Conservation (phyloP, 2,888 invertebrate species). For the Drosophila fulvimacula region DNA sequence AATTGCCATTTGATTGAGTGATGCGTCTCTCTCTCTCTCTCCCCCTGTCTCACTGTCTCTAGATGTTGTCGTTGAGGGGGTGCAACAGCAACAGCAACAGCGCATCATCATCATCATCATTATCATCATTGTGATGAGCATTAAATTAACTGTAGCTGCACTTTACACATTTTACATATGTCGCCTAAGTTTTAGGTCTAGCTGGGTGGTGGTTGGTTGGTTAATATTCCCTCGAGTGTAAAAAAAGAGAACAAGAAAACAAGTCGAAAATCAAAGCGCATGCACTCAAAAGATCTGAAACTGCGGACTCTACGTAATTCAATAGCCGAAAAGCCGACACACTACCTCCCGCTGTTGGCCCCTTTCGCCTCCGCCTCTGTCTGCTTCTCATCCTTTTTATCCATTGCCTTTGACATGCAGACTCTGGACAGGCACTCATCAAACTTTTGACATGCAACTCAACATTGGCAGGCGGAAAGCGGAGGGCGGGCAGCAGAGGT, state of each 20-base stretch:
- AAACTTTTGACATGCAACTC: conserved; percentile 77
- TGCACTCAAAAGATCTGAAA: conserved; percentile 75
- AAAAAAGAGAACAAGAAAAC: conserved; percentile 15
- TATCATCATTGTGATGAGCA: conserved; percentile 66
- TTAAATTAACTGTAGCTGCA: conserved; percentile 81
- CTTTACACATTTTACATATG: conserved; percentile 84
- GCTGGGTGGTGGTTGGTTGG: conserved; percentile 51
- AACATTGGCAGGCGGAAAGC: conserved; percentile 14
- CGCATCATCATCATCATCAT: conserved; percentile 16
- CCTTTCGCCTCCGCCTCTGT: background rate
- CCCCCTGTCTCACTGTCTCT: conserved; percentile 11
- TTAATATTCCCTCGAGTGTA: conserved; percentile 62
- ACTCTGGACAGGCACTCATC: conserved; percentile 76
- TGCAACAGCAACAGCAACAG: conserved; percentile 24
- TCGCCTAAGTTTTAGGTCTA: conserved; percentile 65
- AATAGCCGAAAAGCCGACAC: conserved; percentile 68
- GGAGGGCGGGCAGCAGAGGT: background rate
- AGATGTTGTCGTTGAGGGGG: conserved; percentile 52
- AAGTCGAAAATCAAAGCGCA: conserved; percentile 67
- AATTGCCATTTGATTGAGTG: conserved; percentile 84
- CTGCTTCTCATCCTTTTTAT: conserved; percentile 10
- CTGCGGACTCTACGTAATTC: conserved; percentile 76
- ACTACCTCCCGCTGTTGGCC: conserved; percentile 1
- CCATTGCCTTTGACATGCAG: conserved; percentile 68
- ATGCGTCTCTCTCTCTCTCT: conserved; percentile 50